Conservation (phyloP, 1,140 invertebrate genomes). For the Drosophila gunungcola region DNA sequence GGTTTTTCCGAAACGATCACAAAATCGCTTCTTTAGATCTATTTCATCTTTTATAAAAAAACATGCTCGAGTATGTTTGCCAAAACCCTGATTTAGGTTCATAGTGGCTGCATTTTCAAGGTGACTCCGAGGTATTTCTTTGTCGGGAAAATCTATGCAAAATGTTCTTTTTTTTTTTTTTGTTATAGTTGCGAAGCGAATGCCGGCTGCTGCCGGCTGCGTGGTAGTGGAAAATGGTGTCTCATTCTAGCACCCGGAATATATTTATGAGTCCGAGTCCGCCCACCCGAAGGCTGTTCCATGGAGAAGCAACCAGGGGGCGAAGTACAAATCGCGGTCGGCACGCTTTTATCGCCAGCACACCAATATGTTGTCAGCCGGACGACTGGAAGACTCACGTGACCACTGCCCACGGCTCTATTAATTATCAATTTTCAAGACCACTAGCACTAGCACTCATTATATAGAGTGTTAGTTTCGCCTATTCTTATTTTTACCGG, state of each 20-base stretch:
- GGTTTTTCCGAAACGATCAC: slow-evolving; percentile 5
- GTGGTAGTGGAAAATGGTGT: slow-evolving; percentile 25
- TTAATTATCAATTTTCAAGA: slow-evolving; percentile 78
- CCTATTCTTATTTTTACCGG: background rate
- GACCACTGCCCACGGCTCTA: slow-evolving; percentile 47
- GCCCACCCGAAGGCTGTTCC: slow-evolving; percentile 39
- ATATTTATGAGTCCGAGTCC: slow-evolving; percentile 52
- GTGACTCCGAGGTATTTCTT: slow-evolving; percentile 38
- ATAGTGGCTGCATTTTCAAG: slow-evolving; percentile 7
- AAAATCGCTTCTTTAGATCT: background rate
- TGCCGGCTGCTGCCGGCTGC: slow-evolving; percentile 35
- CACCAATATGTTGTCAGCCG: slow-evolving; percentile 37
- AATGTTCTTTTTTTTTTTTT: slow-evolving; percentile 23
- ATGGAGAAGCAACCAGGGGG: slow-evolving; percentile 13
- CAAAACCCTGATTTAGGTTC: background rate
- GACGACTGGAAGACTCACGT: slow-evolving; percentile 59
- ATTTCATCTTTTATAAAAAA: background rate
- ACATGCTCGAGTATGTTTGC: background rate
- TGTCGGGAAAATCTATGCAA: slow-evolving; percentile 26
- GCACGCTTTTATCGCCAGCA: slow-evolving; percentile 62
- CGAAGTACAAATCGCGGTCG: slow-evolving; percentile 54
- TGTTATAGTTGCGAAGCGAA: slow-evolving; percentile 59
- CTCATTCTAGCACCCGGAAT: slow-evolving; percentile 23
- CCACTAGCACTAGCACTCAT: slow-evolving; percentile 52
- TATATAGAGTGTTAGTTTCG: slow-evolving; percentile 21